Percentiles rank a stretch among this genome's conserved stretches.
These are phyloP conservation scores for Plebejus argus DNA, from an alignment of 2,888 invertebrate genomes.

Conservation along the genomic window DNA sequence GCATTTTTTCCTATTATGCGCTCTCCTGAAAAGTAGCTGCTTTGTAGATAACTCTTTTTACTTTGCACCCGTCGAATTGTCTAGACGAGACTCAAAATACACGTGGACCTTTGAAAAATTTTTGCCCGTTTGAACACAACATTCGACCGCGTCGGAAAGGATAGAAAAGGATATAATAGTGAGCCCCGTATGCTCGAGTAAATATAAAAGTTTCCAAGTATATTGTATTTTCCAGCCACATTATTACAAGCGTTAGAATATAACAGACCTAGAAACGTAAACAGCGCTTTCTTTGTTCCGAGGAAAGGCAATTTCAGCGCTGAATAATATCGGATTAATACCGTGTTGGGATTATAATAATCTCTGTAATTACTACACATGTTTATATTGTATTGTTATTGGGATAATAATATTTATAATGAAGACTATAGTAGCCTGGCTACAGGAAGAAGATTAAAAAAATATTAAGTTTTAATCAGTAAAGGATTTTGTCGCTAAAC, in stretches of 20 bases:
- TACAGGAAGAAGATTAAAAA: no score
- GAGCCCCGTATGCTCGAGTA: conserved; percentile 8
- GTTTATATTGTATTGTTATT: no score
- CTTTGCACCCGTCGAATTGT: no score
- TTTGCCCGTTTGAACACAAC: not conserved
- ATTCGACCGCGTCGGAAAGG: not conserved
- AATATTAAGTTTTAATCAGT: no score
- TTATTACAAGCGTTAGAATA: conserved; percentile 19
- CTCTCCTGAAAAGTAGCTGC: no score
- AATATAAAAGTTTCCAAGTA: conserved; percentile 13
- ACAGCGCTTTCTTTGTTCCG: not conserved
- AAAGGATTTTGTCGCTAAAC: no score
- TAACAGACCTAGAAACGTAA: conserved; percentile 12
- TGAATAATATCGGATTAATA: not conserved
- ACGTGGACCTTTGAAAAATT: not conserved
- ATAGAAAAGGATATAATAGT: conserved; percentile 6
- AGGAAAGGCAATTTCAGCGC: not conserved
- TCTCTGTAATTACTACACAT: not conserved
- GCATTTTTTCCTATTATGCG: no score
- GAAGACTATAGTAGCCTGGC: no score
- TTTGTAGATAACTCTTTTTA: no score
- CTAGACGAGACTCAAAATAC: not conserved
- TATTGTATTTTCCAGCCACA: conserved; percentile 15
- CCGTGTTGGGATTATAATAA: not conserved
- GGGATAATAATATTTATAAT: no score